A percentile compares a stretch with the other conserved stretches of the same genome.
Conservation (phyloP, 2,113 vertebrate genomes). For the Sylvia atricapilla region DNA sequence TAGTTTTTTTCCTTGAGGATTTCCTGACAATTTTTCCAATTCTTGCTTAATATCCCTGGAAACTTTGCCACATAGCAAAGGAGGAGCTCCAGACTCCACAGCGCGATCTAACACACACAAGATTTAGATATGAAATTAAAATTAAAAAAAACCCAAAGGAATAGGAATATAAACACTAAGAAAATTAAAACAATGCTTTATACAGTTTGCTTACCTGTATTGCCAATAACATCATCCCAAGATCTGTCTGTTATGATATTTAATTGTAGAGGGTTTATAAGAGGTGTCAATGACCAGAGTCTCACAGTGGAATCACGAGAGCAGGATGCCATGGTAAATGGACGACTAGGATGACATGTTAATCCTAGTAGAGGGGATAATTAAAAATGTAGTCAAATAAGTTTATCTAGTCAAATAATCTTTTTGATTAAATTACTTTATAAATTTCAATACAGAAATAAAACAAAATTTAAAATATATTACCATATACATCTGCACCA, state of each 20-base stretch:
- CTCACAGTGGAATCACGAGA: conserved; percentile 96
- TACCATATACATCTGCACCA: conserved; percentile 97
- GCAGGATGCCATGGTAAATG: conserved; percentile 96
- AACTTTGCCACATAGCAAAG: conserved; percentile 92
- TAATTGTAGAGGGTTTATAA: conserved; percentile 88
- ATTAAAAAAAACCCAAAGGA: not conserved
- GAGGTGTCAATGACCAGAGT: conserved; percentile 91
- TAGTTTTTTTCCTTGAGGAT: conserved; percentile 82
- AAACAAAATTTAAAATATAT: not conserved
- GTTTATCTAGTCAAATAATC: not conserved
- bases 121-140: not conserved
- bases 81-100: conserved; percentile 80
- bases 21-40: conserved; percentile 83
- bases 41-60: conserved; percentile 94
- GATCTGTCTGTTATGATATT: conserved; percentile 84
- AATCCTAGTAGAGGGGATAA: conserved; percentile 75
- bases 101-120: conserved; percentile 79
- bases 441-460: not conserved
- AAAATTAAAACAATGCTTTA: not conserved
- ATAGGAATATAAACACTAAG: not conserved
- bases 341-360: conserved; percentile 89
- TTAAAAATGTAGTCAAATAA: not conserved
- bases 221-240: conserved; percentile 93
- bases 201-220: conserved; percentile 77
- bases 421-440: not conserved